Base-by-base conservation (phyloP, 2,113 vertebrate genomes). In the Tachycineta bicolor region DNA sequence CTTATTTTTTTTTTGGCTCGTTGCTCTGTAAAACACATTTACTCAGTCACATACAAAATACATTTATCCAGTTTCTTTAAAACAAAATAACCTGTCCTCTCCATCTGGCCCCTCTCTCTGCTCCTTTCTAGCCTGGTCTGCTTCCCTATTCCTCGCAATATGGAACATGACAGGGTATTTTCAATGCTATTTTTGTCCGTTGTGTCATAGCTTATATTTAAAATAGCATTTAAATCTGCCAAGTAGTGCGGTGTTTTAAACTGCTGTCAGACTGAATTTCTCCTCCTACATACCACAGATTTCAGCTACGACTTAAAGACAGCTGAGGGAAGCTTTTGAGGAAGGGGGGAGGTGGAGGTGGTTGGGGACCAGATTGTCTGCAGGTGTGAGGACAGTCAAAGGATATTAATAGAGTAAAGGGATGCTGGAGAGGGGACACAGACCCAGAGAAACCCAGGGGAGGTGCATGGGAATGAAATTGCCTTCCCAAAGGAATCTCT, bases 161-260 rank as follows among this genome's bases (percentile, higher is more conserved):
- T 97, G 97, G 95, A 97, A 97, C 96, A 97, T 97, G 97, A 97
- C 97, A 97, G 95, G 96, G 96, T 97, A 96, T 97, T 97, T 97
- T 97, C 95, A 95, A 94, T 96, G 96, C 97, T 97, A 97, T 97
- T 97, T 97, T 96, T 96, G 95, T 95, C 96, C 82, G 17, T 97
- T 97, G 96, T 94, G 94, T 96, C 95, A 93, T 96, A 97, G 95
- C 96, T 97, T 97, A 97, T 97, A 97, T 97, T 97, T 97, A 97
- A 97, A 96, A 96, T 95, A 96, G 96, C 95, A 97, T 96, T 97
- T 96, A 97, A 97, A 97, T 97, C 95, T 97, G 96, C 97, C 97
- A 97, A 97, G 96, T 93, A 96, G 97, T 96, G 94, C 73, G 29
- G 96, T 93, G 81, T 96, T 96, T 97, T 97, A 95, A 97, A 97